Evolutionary conservation across 2,113 vertebrate species (phyloP).

Genomic region (Pluvialis apricaria): DNA sequence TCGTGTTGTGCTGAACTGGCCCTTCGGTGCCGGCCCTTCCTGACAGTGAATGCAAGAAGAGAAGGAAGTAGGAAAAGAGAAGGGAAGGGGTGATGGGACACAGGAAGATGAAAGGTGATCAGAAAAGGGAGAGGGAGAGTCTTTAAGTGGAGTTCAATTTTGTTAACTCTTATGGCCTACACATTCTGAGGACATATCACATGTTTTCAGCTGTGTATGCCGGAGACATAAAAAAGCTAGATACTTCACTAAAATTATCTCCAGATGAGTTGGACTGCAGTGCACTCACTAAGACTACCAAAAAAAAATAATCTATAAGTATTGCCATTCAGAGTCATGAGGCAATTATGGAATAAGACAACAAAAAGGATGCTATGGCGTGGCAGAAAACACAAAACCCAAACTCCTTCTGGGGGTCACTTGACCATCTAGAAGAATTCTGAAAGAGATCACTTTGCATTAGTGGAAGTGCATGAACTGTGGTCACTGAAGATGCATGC

Average conservation of each 20-base stretch:
- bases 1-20: conserved; percentile 77
- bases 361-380: conserved; percentile 3
- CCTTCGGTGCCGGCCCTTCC: conserved; percentile 81
- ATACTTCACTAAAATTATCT: background rate
- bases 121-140: conserved; percentile 68
- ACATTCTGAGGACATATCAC: background rate
- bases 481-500: background rate
- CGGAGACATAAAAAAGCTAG: background rate
- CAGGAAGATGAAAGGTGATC: conserved; percentile 62
- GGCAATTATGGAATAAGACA: conserved; percentile 20
- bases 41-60: conserved; percentile 78
- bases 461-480: background rate
- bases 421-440: background rate
- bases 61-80: conserved; percentile 66
- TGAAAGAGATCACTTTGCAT: background rate
- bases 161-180: conserved; percentile 34
- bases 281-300: background rate
- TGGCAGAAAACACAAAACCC: background rate
- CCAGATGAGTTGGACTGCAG: background rate
- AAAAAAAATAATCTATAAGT: background rate
- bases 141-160: conserved; percentile 64
- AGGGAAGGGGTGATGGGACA: conserved; percentile 45
- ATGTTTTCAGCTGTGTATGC: conserved; percentile 25
- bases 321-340: background rate
- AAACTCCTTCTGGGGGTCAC: background rate